phyloP scores from a whole-genome alignment of 2,113 vertebrate genomes.

The Pluvialis apricaria region DNA sequence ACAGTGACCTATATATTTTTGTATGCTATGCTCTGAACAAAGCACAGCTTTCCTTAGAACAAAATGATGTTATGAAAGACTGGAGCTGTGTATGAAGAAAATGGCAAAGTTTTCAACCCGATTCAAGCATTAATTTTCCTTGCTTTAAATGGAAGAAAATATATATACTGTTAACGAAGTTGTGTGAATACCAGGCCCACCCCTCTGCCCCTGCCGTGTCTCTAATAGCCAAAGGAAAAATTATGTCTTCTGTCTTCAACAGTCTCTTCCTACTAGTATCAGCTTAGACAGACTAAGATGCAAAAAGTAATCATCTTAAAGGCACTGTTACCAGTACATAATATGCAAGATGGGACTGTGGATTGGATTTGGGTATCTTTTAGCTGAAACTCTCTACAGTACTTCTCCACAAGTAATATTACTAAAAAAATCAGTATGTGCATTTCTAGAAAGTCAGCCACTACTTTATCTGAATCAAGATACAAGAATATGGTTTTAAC shows the following conservation, averaged over 20 bases:
- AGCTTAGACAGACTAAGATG: background rate
- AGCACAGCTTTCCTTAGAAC: background rate
- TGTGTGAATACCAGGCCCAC: background rate
- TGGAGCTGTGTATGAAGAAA: background rate
- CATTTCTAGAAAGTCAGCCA: background rate
- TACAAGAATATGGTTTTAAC: background rate
- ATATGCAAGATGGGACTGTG: background rate
- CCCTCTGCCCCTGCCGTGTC: rapidly evolving
- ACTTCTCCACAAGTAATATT: background rate
- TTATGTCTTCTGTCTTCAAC: background rate
- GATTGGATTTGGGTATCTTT: background rate
- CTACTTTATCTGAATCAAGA: background rate
- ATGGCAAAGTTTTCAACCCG: background rate
- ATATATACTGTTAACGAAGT: background rate
- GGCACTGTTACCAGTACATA: background rate
- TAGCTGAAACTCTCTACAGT: background rate
- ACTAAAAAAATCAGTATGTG: background rate
- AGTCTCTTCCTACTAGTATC: background rate
- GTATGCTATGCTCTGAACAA: background rate
- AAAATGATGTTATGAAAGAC: background rate
- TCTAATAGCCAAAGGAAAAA: background rate
- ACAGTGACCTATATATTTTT: background rate
- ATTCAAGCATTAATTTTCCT: background rate
- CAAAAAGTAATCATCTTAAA: background rate
- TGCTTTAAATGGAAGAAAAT: background rate